Evolutionary conservation across 2,888 invertebrate species (phyloP).

Genomic region (Aphodius granarius): DNA sequence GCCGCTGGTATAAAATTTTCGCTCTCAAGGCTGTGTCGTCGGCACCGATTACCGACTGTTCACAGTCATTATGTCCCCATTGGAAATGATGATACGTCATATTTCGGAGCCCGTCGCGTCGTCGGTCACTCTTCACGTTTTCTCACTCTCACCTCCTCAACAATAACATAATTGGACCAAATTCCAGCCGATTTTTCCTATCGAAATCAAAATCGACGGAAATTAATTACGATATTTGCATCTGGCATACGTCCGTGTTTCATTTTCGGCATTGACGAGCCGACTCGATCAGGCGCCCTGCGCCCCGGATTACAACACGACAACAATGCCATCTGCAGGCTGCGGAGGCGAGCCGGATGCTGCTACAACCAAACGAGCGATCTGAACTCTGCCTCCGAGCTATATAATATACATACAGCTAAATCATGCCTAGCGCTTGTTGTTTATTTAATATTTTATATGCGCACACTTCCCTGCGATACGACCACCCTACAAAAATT

Average conservation of each 20-base stretch:
- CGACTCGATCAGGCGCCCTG: not conserved
- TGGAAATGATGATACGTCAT: slow-evolving; percentile 48
- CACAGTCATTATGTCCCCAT: slow-evolving; percentile 42
- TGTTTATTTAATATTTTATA: not conserved
- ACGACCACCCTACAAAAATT: not conserved
- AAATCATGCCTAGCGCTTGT: not conserved
- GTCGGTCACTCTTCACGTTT: slow-evolving; percentile 41
- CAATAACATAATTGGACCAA: slow-evolving; percentile 31
- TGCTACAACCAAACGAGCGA: not conserved
- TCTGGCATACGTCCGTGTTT: not conserved
- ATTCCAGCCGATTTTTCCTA: slow-evolving; percentile 1
- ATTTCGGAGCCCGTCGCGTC: slow-evolving; percentile 36
- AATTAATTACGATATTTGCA: not conserved
- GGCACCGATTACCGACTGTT: not conserved
- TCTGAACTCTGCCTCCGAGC: not conserved
- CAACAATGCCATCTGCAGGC: not conserved
- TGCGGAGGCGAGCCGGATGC: not conserved
- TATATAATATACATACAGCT: not conserved
- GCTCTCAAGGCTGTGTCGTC: slow-evolving; percentile 1
- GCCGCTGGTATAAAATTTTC: not conserved
- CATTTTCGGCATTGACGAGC: not conserved
- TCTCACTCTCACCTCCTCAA: not conserved
- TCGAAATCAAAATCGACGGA: not conserved
- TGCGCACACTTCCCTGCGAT: not conserved
- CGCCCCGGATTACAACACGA: not conserved